Evolutionary conservation across 1,140 invertebrate species (phyloP), one percentile per base, ranked within the genome.

Genomic region (Cyclina sinensis): DNA sequence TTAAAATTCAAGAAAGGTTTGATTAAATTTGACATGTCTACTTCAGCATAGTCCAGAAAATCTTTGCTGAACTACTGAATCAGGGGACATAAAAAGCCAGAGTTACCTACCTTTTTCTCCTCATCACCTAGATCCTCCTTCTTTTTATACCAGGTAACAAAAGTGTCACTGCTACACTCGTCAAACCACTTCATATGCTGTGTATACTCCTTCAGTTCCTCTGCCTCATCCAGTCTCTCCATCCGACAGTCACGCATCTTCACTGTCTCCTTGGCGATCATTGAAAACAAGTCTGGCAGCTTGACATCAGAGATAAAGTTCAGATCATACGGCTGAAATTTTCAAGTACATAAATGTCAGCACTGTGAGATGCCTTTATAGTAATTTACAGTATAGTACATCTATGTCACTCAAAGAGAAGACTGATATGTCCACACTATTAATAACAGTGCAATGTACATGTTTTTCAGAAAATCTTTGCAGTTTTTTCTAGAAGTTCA

Each of bases 181-280:
- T 94, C 91, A 48, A 94, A 94, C 94, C 94, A 94, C n/a, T 88
- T 91, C 91, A 94, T 94, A 87, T 91, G 93, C 35, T 90, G 89
- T 5, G 92, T 91, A 73, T 95, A 95, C 32, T 94, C 94, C 43
- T 86, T 88, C 62, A 95, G 78, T 83, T 95, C 94, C n/a, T 93
- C 89, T 12, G 91, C 92, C 59, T 94, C 93, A 46, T 95, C 91
- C 59, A 91, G 62, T 21, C 93, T 85, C 12, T 91, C 91, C 24
- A 92, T 74, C 12, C 90, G 89, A 70, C 93, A 90, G 78, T 94
- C 92, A 37, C 93, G 82, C 91, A 93, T 94, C 86, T 94, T 94
- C 70, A 95, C 93, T 14, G 93, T 95, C 48, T 94, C 94, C 94
- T 94, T 95, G 24, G 94, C 93, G 51, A 95, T 86, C n/a, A 84